A percentile compares a stretch with the other conserved stretches of the same genome.
Evolutionary conservation across 2,797 vertebrate genomes (phyloP).

Genomic region (Meda fulgida): DNA sequence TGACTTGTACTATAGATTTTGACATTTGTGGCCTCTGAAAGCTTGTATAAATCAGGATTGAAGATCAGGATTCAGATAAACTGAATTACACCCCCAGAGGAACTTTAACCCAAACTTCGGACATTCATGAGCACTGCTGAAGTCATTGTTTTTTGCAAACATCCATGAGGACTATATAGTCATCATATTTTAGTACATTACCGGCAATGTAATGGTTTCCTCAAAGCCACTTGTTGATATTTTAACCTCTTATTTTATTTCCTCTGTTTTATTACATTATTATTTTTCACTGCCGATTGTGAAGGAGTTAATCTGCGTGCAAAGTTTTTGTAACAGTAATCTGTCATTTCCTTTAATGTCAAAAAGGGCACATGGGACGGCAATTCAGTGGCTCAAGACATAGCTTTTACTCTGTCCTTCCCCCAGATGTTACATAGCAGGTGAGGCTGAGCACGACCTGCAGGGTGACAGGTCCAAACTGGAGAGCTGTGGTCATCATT

Average conservation of each 20-base stretch:
- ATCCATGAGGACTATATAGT: too few species aligned
- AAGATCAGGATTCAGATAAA: too few species aligned
- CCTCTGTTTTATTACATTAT: neutral
- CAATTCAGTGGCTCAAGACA: neutral
- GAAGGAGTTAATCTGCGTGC: neutral
- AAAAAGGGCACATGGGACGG: neutral
- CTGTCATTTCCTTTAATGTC: neutral
- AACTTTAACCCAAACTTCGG: too few species aligned
- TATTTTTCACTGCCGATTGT: neutral
- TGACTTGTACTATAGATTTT: too few species aligned
- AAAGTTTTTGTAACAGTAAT: neutral
- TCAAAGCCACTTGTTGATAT: neutral
- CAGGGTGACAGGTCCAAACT: neutral
- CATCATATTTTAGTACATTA: too few species aligned
- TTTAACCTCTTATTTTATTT: neutral
- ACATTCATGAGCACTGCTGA: too few species aligned
- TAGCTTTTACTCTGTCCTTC: neutral
- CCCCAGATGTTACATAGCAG: neutral
- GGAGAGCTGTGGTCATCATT: neutral
- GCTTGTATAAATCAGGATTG: too few species aligned
- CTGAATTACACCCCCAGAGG: too few species aligned
- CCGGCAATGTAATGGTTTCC: too few species aligned
- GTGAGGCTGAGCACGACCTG: neutral
- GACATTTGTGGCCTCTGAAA: too few species aligned
- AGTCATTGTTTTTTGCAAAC: too few species aligned